Evolutionary conservation across 2,113 vertebrate genomes (phyloP).

Genomic region (Rhinichthys klamathensis): DNA sequence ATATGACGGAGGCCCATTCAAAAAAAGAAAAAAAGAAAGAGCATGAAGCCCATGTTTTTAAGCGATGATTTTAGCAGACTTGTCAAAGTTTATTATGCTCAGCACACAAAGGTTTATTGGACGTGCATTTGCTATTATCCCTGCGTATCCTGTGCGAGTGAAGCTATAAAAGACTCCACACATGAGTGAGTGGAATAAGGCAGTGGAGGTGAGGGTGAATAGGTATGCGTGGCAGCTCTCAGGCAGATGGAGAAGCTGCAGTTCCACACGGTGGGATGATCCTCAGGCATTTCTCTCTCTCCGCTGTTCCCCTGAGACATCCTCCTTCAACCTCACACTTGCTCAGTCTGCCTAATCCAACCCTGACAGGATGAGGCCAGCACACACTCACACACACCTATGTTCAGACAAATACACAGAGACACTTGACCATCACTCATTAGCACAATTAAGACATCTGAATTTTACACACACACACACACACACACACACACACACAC

Average conservation of each 20-base stretch:
- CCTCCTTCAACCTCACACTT: conserved; percentile 20
- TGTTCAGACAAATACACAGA: background rate
- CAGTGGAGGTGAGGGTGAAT: conserved; percentile 18
- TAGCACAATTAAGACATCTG: background rate
- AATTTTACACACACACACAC: background rate
- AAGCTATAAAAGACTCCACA: conserved; percentile 20
- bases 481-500: no score
- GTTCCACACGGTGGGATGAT: conserved; percentile 29
- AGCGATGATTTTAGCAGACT: background rate
- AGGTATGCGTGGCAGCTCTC: conserved; percentile 16
- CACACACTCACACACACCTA: conserved; percentile 11
- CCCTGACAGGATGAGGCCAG: conserved; percentile 15
- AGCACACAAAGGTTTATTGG: conserved; percentile 36
- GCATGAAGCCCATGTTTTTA: background rate
- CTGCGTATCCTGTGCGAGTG: background rate
- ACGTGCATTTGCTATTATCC: conserved; percentile 13
- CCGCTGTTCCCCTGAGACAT: conserved; percentile 25
- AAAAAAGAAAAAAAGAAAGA: background rate
- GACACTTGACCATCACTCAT: background rate
- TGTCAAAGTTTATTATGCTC: conserved; percentile 26
- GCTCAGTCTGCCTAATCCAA: conserved; percentile 20
- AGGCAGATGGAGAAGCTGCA: conserved; percentile 24
- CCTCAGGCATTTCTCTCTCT: conserved; percentile 27
- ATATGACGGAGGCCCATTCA: background rate
- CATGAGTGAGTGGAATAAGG: conserved; percentile 24